These are phyloP conservation scores for Heliornis fulica DNA, from an alignment of 2,113 vertebrate species.

Conservation along the genomic window DNA sequence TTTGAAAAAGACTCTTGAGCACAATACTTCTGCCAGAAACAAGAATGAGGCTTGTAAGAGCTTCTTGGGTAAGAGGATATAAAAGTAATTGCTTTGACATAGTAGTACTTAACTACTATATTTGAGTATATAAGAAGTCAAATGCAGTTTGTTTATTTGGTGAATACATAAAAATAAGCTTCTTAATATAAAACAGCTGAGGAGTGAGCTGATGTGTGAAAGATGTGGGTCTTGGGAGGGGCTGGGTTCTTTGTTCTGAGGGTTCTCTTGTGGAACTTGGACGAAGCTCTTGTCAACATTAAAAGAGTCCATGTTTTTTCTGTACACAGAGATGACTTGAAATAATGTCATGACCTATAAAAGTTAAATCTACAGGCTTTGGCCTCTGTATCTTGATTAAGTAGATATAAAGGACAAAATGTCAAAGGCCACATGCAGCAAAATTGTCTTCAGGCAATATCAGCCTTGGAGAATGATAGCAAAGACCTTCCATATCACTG, in stretches of 20 bases:
- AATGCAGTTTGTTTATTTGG: background rate
- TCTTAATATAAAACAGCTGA: background rate
- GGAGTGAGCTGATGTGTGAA: background rate
- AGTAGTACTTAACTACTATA: background rate
- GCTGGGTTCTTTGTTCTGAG: background rate
- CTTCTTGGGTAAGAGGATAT: background rate
- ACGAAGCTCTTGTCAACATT: background rate
- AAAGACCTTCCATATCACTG: background rate
- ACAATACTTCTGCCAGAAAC: background rate
- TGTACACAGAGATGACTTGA: background rate
- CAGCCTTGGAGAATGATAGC: background rate
- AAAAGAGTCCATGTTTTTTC: background rate
- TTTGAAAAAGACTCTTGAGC: background rate
- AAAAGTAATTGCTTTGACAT: background rate
- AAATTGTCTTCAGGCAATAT: background rate
- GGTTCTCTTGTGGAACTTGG: background rate
- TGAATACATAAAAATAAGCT: background rate
- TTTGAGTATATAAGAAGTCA: background rate
- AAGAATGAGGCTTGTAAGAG: background rate
- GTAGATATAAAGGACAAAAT: background rate
- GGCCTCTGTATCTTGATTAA: background rate
- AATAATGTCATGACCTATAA: conserved; percentile 5
- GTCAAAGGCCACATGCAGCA: rapidly evolving
- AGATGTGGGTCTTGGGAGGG: background rate
- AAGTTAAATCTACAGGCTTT: background rate